Evolutionary conservation across 2,113 vertebrate genomes (phyloP).

Genomic region (Xyliphius kryptos): DNA sequence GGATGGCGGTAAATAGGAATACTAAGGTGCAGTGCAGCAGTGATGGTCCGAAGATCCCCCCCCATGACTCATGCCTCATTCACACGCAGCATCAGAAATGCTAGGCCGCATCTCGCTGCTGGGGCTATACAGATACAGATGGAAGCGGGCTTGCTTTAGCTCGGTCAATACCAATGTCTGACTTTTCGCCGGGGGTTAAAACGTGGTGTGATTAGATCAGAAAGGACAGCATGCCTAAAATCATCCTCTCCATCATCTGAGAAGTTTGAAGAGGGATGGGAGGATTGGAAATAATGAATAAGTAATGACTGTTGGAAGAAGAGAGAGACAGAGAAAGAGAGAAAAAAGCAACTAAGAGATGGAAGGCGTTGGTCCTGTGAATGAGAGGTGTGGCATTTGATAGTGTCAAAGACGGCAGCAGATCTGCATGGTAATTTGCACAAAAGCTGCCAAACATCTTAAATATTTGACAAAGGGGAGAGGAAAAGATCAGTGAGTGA

Average conservation of each 20-base stretch:
- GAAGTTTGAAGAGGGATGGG: background rate
- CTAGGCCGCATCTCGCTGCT: background rate
- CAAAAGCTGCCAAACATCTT: slow-evolving; percentile 63
- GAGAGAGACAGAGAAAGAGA: background rate
- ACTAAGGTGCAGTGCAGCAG: slow-evolving; percentile 23
- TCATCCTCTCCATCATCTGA: background rate
- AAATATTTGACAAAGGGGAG: slow-evolving; percentile 67
- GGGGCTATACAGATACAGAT: slow-evolving; percentile 16
- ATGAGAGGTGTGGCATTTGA: slow-evolving; percentile 22
- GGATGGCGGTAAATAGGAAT: slow-evolving; percentile 4
- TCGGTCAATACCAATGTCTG: slow-evolving; percentile 1
- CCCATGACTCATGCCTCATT: background rate
- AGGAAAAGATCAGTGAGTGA: slow-evolving; percentile 61
- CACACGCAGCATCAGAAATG: background rate
- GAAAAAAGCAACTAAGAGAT: background rate
- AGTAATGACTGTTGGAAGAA: background rate
- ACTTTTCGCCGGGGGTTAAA: slow-evolving; percentile 6
- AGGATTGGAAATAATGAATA: slow-evolving; percentile 25
- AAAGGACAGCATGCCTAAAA: slow-evolving; percentile 5
- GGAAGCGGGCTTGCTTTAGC: background rate
- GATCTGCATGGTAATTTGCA: slow-evolving; percentile 58
- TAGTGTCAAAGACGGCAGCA: slow-evolving; percentile 51
- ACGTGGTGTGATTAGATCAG: slow-evolving; percentile 1
- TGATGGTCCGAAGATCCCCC: slow-evolving; percentile 11
- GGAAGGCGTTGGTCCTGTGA: background rate